A percentile compares a stretch with the other conserved stretches of the same genome.
These are phyloP conservation scores for Eupeodes corollae DNA, from an alignment of 1,140 invertebrate genomes.

Conservation along the genomic window DNA sequence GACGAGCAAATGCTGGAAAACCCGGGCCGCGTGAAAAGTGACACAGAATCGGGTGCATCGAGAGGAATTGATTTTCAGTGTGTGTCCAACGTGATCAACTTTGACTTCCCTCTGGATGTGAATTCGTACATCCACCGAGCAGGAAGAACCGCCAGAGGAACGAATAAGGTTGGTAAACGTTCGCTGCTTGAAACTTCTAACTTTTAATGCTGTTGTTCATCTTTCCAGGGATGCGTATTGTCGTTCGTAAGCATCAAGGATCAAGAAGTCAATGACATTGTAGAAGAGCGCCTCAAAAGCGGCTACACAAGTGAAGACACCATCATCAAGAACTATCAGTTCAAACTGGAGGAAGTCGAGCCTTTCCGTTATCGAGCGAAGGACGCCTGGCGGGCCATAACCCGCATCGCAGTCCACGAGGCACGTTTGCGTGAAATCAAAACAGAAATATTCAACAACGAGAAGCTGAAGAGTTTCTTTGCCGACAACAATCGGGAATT, in stretches of 20 bases:
- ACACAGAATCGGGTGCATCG: slow-evolving; percentile 89
- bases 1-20: slow-evolving; percentile 80
- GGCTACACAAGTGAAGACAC: slow-evolving; percentile 39
- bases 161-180: slow-evolving; percentile 52
- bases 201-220: too few species aligned
- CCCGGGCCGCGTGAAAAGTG: slow-evolving; percentile 50
- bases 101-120: slow-evolving; percentile 86
- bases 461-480: slow-evolving; percentile 91
- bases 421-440: slow-evolving; percentile 93
- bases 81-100: slow-evolving; percentile 96
- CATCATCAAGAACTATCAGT: slow-evolving; percentile 67
- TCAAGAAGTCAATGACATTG: slow-evolving; percentile 56
- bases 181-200: too few species aligned
- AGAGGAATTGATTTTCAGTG: slow-evolving; percentile 96
- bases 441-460: slow-evolving; percentile 82
- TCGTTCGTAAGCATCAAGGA: slow-evolving; percentile 86
- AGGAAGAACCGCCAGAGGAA: slow-evolving; percentile 86
- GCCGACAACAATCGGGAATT: slow-evolving; percentile 89
- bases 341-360: slow-evolving; percentile 90
- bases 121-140: slow-evolving; percentile 89
- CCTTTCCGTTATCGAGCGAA: slow-evolving; percentile 86
- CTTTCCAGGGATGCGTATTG: slow-evolving; percentile 73
- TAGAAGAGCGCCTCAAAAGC: slow-evolving; percentile 61
- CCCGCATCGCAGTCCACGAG: slow-evolving; percentile 81
- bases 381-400: slow-evolving; percentile 91